Evolutionary conservation across 2,113 vertebrate species (phyloP), one percentile per base, ranked within the genome.

Genomic region (Tetrax tetrax): DNA sequence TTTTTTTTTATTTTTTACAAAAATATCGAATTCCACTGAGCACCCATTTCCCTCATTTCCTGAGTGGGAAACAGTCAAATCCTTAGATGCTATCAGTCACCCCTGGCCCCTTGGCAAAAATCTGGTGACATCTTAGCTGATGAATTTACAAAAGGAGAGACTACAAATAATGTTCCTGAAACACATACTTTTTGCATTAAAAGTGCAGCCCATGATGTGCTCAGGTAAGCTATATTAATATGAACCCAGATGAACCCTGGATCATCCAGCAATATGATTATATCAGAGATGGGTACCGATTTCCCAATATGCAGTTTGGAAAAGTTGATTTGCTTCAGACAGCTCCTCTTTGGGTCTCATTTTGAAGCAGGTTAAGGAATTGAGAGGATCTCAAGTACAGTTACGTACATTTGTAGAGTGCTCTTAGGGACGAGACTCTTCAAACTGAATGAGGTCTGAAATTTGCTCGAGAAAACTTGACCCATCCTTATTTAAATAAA

Each of bases 401-500:
- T 50, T 69, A 65, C 3, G 7, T 14, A 43, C 2, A 1, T 51
- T 82, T 91, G 72, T 70, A 76, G 31, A 84, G 90, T 51, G 47
- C 74, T 90, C 37, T 71, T 4, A 79, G 41, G 68, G 38, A 95
- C 41, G 53, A 93, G 57, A 70, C n/a, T 59, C 80, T 71, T 86
- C 68, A 88, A 69, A 70, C 23, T 92, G 94, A 96, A 90, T 50
- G 72, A 89, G 38, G 63, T 90, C 82, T 93, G 65, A 83, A 87
- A 94, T 96, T 64, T 76, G 60, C 74, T 83, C 87, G 65, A 94
- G 69, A 84, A 96, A 69, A 53, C 77, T 87, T 94, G 89, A 74
- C 63, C 79, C 47, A 22, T 83, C 56, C 82, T 82, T 91, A 95
- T 76, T 66, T 87, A 96, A 95, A 91, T 60, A 95, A 95, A 94